Evolutionary conservation across 2,797 vertebrate genomes (phyloP).

Genomic region (Urosaurus nigricauda): DNA sequence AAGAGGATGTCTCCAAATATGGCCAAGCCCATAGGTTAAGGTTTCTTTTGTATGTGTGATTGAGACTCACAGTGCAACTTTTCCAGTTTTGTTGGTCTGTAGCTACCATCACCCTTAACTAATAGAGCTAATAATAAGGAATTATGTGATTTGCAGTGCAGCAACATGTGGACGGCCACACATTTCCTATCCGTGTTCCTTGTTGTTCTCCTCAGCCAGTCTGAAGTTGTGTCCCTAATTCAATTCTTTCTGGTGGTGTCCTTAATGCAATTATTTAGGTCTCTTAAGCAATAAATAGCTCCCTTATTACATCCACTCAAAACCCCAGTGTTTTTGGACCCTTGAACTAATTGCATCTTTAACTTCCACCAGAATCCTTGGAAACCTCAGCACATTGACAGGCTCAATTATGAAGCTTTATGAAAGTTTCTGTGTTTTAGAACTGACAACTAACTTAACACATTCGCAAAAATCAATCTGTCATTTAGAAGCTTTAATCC

Average conservation of each 20-base stretch:
- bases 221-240: neutral
- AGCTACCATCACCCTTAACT: neutral
- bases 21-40: too few relatives aligned
- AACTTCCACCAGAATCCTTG: conserved; percentile 10
- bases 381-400: conserved; percentile 32
- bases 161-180: neutral
- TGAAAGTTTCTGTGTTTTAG: conserved; percentile 32
- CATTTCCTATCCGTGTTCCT: neutral
- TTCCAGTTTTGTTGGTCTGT: neutral
- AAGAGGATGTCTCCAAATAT: too few relatives aligned
- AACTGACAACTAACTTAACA: conserved; percentile 42
- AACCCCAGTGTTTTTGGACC: too few relatives aligned
- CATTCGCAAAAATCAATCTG: conserved; percentile 46
- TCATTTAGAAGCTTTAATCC: conserved; percentile 43
- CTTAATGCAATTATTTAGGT: neutral
- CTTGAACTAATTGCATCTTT: neutral
- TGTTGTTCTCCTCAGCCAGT: too few relatives aligned
- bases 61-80: neutral
- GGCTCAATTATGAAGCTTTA: conserved; percentile 36
- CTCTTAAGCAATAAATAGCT: neutral
- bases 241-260: neutral
- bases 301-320: neutral
- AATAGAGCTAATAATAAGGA: neutral
- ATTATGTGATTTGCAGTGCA: neutral
- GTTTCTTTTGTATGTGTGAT: too few relatives aligned